Percentiles rank a stretch among this genome's conserved stretches.
These are phyloP conservation scores for Chiloscyllium plagiosum DNA, from an alignment of 2,113 vertebrate genomes.

Conservation along the genomic window DNA sequence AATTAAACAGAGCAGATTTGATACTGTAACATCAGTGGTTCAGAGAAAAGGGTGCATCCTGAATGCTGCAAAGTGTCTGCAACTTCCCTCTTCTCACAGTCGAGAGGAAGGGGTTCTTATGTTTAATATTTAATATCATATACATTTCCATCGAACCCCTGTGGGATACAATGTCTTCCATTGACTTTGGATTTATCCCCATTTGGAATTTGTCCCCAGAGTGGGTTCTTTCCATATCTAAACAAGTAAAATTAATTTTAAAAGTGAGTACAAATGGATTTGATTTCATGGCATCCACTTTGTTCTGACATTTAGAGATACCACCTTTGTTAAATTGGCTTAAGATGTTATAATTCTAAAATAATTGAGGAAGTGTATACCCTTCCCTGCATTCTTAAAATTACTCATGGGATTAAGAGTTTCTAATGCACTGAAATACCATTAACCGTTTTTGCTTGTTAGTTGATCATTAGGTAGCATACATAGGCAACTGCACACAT, in stretches of 20 bases:
- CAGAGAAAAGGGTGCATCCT: neutral
- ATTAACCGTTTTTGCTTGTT: neutral
- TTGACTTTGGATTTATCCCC: neutral
- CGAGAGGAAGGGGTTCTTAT: neutral
- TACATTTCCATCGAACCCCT: neutral
- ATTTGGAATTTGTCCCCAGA: neutral
- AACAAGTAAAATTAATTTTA: neutral
- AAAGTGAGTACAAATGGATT: neutral
- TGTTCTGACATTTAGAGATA: neutral
- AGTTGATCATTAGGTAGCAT: neutral
- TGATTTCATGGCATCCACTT: neutral
- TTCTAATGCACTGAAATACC: neutral
- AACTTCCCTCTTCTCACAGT: neutral
- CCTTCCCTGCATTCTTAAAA: neutral
- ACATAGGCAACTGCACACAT: neutral
- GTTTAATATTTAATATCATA: neutral
- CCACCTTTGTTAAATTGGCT: neutral
- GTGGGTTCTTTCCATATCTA: neutral
- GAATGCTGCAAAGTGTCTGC: neutral
- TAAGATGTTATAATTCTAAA: neutral
- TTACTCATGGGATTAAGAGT: neutral
- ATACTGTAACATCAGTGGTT: neutral
- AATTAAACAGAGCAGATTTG: neutral
- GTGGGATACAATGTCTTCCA: neutral
- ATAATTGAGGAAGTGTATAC: neutral